Percentiles rank a stretch among this genome's conserved stretches.
phyloP scores from a whole-genome alignment of 1,140 invertebrate species.

The Aplysia californica region DNA sequence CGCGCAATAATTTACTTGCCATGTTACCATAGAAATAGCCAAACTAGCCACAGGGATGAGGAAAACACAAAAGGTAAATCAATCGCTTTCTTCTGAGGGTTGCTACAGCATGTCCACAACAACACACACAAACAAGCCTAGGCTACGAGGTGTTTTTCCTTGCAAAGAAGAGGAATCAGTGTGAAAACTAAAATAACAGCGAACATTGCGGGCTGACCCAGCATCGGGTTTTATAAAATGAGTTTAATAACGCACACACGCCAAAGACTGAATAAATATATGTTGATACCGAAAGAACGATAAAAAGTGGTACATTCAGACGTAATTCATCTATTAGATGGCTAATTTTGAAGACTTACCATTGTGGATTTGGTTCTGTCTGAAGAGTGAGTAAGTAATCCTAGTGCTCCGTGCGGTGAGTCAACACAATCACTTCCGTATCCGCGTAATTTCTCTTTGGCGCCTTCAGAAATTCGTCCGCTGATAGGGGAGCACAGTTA shows the following conservation, averaged over 20 bases:
- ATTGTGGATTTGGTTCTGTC: constrained; percentile 9
- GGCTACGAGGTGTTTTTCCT: too few species aligned
- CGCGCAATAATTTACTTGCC: too few species aligned
- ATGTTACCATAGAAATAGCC: too few species aligned
- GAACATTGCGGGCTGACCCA: too few species aligned
- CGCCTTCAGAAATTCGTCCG: constrained; percentile 17
- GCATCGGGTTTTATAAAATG: too few species aligned
- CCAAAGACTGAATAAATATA: too few species aligned
- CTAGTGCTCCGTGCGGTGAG: not conserved
- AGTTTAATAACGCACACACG: too few species aligned
- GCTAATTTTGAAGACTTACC: not conserved
- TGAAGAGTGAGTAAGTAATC: not conserved
- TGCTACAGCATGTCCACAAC: too few species aligned
- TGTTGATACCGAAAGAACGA: not conserved
- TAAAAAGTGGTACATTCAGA: not conserved
- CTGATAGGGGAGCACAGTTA: not conserved
- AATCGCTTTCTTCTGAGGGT: too few species aligned
- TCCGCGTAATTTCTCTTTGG: constrained; percentile 25
- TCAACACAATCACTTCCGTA: constrained; percentile 27
- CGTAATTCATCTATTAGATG: not conserved
- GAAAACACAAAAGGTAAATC: too few species aligned
- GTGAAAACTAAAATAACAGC: not conserved
- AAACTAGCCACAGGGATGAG: too few species aligned
- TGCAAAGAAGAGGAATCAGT: not conserved
- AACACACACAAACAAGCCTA: too few species aligned